These are phyloP conservation scores for Shinisaurus crocodilurus DNA, from an alignment of 2,113 vertebrate genomes.

Conservation along the genomic window DNA sequence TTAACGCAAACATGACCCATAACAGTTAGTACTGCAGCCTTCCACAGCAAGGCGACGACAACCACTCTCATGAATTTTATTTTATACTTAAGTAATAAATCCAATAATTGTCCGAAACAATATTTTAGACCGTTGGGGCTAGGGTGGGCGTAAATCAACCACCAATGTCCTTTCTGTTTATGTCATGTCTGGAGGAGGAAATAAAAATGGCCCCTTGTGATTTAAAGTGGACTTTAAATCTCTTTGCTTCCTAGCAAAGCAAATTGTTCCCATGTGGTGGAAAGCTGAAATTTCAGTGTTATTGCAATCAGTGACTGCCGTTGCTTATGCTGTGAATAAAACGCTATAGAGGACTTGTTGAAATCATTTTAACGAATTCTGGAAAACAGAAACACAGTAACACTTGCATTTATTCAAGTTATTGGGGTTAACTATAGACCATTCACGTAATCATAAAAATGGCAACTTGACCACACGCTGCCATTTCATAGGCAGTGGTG, in stretches of 20 bases:
- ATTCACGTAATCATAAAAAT: neutral
- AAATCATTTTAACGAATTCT: neutral
- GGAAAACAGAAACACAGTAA: neutral
- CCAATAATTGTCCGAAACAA: neutral
- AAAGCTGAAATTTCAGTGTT: neutral
- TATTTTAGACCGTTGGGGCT: neutral
- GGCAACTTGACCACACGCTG: neutral
- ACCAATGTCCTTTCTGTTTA: neutral
- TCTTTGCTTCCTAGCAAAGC: neutral
- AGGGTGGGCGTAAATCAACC: too few species aligned
- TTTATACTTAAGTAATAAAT: neutral
- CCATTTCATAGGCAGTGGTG: neutral
- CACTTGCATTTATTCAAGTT: too few species aligned
- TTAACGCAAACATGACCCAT: neutral
- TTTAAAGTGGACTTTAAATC: neutral
- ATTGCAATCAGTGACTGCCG: too few species aligned
- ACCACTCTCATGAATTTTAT: neutral
- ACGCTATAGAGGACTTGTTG: neutral
- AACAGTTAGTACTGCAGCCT: neutral
- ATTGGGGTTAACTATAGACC: too few species aligned
- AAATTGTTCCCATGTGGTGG: neutral
- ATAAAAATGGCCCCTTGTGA: neutral
- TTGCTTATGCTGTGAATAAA: neutral
- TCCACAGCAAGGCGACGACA: neutral
- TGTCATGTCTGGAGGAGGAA: neutral